These are phyloP conservation scores for Eilema griseolum DNA, from an alignment of 2,888 invertebrate species.

Conservation along the genomic window DNA sequence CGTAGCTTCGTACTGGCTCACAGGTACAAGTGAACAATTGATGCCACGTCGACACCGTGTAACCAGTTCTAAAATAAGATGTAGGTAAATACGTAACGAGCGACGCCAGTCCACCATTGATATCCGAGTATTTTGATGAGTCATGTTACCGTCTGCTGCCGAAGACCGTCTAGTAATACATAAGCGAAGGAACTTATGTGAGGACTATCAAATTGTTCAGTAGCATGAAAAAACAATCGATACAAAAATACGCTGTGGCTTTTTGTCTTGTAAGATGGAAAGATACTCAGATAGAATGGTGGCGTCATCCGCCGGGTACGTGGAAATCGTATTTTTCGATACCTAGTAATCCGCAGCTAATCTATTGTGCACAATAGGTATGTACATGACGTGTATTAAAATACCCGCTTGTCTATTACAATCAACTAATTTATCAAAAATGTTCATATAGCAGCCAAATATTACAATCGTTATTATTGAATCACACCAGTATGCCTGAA, in stretches of 20 bases:
- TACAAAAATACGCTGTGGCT: neutral
- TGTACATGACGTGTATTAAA: neutral
- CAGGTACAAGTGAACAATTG: slow-evolving; percentile 39
- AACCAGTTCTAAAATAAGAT: slow-evolving; percentile 65
- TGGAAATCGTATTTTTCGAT: slow-evolving; percentile 2
- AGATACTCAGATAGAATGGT: neutral
- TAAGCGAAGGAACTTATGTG: slow-evolving; percentile 23
- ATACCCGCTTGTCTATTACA: neutral
- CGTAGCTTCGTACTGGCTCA: slow-evolving; percentile 27
- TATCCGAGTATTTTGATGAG: slow-evolving; percentile 60
- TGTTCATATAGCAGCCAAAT: neutral
- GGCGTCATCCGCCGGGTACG: neutral
- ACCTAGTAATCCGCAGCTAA: neutral
- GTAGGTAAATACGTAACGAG: slow-evolving; percentile 51
- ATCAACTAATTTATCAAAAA: neutral
- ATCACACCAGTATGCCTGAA: neutral
- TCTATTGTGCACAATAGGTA: neutral
- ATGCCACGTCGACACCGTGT: slow-evolving; percentile 53
- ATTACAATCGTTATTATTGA: neutral
- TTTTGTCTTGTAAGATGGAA: neutral
- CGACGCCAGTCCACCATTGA: slow-evolving; percentile 62
- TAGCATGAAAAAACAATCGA: neutral
- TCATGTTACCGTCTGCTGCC: slow-evolving; percentile 59
- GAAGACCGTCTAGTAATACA: slow-evolving; percentile 36
- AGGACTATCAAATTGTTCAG: slow-evolving; percentile 1